Evolutionary conservation across 2,888 invertebrate species (phyloP).

Genomic region (Macropis europaea): DNA sequence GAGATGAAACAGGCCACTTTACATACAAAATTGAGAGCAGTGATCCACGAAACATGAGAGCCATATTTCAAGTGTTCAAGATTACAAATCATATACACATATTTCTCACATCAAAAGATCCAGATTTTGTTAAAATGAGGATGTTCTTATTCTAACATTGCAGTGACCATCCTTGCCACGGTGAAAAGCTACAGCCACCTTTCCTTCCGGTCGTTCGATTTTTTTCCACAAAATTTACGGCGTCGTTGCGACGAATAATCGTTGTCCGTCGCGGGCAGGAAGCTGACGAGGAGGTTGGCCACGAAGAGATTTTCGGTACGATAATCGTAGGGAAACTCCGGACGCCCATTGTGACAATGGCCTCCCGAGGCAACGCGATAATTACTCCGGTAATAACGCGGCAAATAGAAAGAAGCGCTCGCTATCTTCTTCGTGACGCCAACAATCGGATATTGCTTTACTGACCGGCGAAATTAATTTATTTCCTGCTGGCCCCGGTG

Average conservation of each 20-base stretch:
- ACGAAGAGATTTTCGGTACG: slow-evolving; percentile 63
- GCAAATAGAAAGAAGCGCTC: slow-evolving; percentile 52
- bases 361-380: slow-evolving; percentile 68
- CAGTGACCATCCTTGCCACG: background rate
- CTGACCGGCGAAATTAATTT: slow-evolving; percentile 41
- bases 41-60: too few species aligned
- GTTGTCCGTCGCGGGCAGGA: slow-evolving; percentile 59
- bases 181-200: background rate
- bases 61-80: too few species aligned
- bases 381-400: slow-evolving; percentile 63
- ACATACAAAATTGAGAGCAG: too few species aligned
- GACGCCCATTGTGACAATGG: slow-evolving; percentile 70
- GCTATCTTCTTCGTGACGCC: slow-evolving; percentile 39
- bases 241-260: slow-evolving; percentile 58
- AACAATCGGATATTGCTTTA: slow-evolving; percentile 33
- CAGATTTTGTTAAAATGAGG: background rate
- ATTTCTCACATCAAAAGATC: too few species aligned
- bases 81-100: too few species aligned
- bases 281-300: slow-evolving; percentile 58
- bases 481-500: background rate
- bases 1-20: too few species aligned
- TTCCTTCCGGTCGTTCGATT: slow-evolving; percentile 8
- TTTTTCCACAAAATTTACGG: slow-evolving; percentile 33
- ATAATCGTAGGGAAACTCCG: slow-evolving; percentile 68
- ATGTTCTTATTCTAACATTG: background rate